Conservation (phyloP, 2,113 vertebrate genomes). For the Xiphorhynchus elegans region DNA sequence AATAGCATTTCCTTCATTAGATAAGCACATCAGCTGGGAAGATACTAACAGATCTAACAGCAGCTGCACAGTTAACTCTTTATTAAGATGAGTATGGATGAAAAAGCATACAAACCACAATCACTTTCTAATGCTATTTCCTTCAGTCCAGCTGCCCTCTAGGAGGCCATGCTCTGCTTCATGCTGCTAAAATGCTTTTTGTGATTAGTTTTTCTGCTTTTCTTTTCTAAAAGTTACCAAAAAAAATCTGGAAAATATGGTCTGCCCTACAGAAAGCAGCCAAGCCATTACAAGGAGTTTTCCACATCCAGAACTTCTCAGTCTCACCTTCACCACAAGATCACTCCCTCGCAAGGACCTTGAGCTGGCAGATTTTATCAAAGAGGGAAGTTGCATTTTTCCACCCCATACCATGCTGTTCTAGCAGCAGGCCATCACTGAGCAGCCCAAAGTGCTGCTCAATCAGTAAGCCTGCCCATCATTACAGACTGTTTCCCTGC, state of each 20-base stretch:
- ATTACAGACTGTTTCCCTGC: neutral
- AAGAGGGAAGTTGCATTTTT: neutral
- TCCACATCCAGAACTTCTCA: neutral
- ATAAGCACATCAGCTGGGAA: neutral
- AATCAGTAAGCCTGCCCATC: constrained; percentile 31
- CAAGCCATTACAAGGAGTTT: neutral
- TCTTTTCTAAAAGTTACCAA: neutral
- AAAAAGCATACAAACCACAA: neutral
- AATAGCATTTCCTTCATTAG: neutral
- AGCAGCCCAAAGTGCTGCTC: neutral
- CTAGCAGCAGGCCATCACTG: neutral
- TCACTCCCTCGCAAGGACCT: neutral
- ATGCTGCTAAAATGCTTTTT: neutral
- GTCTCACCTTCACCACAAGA: neutral
- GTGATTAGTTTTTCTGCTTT: neutral
- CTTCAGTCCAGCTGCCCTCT: neutral
- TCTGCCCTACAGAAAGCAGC: neutral
- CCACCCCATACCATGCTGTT: neutral
- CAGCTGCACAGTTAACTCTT: neutral
- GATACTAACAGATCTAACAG: neutral
- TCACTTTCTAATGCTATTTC: neutral
- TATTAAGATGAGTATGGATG: neutral
- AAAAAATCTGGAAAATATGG: neutral
- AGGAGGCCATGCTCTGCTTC: neutral
- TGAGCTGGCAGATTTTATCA: neutral